phyloP scores from a whole-genome alignment of 1,140 invertebrate genomes.

The Drosophila pseudoobscura region DNA sequence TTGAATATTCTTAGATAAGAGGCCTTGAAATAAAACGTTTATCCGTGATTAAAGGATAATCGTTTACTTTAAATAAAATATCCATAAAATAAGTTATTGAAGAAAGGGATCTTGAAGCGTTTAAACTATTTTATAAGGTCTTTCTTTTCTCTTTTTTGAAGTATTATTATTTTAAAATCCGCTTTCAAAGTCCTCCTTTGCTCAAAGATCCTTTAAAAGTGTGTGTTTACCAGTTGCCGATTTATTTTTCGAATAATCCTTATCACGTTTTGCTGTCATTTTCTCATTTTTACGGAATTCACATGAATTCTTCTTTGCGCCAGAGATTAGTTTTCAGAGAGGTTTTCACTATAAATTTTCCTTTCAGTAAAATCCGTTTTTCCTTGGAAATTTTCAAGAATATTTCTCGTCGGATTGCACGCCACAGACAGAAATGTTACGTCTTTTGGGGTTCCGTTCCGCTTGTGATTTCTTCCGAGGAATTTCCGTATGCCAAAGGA shows the following conservation, averaged over 20 bases:
- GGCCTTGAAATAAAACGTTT: too few species aligned
- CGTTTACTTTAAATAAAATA: too few species aligned
- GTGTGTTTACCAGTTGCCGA: conserved; percentile 68
- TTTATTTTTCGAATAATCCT: conserved; percentile 83
- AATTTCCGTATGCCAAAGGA: not conserved
- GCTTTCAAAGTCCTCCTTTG: too few species aligned
- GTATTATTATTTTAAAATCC: too few species aligned
- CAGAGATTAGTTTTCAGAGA: not conserved
- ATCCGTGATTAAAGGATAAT: too few species aligned
- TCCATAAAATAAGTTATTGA: too few species aligned
- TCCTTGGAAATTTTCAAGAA: not conserved
- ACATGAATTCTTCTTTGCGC: conserved; percentile 60
- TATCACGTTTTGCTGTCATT: conserved; percentile 83
- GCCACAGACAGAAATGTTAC: conserved; percentile 39
- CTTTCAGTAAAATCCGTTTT: not conserved
- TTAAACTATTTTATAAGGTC: too few species aligned
- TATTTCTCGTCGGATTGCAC: not conserved
- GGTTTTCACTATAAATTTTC: not conserved
- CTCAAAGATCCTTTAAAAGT: not conserved
- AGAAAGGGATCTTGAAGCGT: too few species aligned
- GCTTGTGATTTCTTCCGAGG: not conserved
- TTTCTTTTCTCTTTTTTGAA: too few species aligned
- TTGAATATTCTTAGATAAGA: too few species aligned
- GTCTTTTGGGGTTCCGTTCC: conserved; percentile 38
- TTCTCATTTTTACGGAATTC: conserved; percentile 80